Evolutionary conservation across 2,888 invertebrate genomes (phyloP).

Genomic region (Brenthis hecate): DNA sequence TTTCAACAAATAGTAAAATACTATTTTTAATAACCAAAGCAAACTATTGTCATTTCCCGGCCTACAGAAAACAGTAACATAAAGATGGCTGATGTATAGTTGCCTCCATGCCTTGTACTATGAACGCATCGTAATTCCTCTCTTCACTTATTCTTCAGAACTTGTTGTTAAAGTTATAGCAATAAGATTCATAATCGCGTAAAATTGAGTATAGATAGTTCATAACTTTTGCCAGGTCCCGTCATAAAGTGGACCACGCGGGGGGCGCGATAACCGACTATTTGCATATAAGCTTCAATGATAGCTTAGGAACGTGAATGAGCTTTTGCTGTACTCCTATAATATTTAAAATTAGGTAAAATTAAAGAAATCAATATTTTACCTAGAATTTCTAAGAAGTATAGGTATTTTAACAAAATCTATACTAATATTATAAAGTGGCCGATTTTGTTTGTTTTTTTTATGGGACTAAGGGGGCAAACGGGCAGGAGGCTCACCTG

Average conservation of each 20-base stretch:
- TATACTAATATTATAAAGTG: too few relatives aligned
- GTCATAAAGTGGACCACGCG: constrained; percentile 57
- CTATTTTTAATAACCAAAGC: constrained; percentile 37
- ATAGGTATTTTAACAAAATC: too few relatives aligned
- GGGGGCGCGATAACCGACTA: constrained; percentile 55
- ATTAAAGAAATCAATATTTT: constrained; percentile 8
- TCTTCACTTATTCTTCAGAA: constrained; percentile 23
- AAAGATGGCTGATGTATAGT: constrained; percentile 60
- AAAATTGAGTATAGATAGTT: not conserved
- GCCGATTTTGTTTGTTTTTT: too few relatives aligned
- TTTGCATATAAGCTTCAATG: constrained; percentile 44
- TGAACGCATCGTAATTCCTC: constrained; percentile 38
- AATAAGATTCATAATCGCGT: constrained; percentile 17
- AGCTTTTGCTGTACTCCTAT: constrained; percentile 25
- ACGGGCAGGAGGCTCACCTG: too few relatives aligned
- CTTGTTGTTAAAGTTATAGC: constrained; percentile 8
- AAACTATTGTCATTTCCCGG: constrained; percentile 42
- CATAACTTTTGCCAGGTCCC: constrained; percentile 47
- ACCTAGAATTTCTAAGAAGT: not conserved
- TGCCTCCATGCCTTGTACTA: constrained; percentile 36
- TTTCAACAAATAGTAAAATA: constrained; percentile 34
- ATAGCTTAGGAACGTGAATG: constrained; percentile 36
- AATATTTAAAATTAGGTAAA: constrained; percentile 11
- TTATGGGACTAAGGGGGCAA: too few relatives aligned
- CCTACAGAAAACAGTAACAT: constrained; percentile 59